Conservation (phyloP, 2,797 vertebrate species). For the Cyclopterus lumpus region DNA sequence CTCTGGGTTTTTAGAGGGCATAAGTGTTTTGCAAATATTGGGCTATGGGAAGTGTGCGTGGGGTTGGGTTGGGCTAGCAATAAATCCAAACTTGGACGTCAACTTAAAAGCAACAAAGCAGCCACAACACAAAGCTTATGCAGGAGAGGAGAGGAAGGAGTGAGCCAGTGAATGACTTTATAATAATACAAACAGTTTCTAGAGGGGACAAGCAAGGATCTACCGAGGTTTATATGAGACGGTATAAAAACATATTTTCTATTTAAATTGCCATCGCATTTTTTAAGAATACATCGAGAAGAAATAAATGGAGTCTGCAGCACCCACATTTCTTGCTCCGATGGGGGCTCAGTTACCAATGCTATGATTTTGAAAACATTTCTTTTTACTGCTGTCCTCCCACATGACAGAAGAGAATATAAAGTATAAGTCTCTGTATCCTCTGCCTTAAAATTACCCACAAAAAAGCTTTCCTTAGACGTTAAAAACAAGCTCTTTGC, state of each 20-base stretch:
- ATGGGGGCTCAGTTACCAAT: not conserved
- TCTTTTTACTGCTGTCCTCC: not conserved
- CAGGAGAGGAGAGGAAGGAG: too few relatives aligned
- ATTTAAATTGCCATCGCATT: not conserved
- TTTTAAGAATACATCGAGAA: not conserved
- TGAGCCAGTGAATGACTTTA: too few relatives aligned
- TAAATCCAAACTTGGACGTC: too few relatives aligned
- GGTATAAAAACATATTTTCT: not conserved
- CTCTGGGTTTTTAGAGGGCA: too few relatives aligned
- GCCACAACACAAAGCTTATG: too few relatives aligned
- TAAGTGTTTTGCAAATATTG: too few relatives aligned
- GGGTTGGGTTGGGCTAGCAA: too few relatives aligned
- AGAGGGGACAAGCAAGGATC: not conserved
- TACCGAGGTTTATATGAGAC: not conserved
- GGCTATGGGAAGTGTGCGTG: too few relatives aligned
- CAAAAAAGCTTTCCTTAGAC: not conserved
- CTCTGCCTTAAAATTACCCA: not conserved
- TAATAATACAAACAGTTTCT: not conserved
- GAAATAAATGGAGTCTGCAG: not conserved
- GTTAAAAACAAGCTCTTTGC: not conserved
- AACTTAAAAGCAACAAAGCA: too few relatives aligned
- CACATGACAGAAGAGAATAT: not conserved
- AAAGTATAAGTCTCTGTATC: not conserved
- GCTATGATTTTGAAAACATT: not conserved
- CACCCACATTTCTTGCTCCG: not conserved